Conservation (phyloP, 1,140 invertebrate species). For the Drosophila sulfurigaster region DNA sequence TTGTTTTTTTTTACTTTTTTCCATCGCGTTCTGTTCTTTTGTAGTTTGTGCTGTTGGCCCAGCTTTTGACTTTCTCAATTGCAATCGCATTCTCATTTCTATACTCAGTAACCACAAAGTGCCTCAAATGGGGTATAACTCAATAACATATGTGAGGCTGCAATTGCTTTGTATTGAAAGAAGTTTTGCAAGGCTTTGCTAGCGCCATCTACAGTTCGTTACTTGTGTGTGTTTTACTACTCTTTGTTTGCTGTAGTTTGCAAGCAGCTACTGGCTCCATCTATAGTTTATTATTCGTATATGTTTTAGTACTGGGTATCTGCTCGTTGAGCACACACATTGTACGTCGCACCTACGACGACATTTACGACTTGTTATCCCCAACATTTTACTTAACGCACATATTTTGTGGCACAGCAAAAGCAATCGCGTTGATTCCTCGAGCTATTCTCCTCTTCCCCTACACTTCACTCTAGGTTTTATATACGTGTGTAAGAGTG, state of each 20-base stretch:
- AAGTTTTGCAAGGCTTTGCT: too few relatives aligned
- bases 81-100: constrained; percentile 30
- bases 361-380: constrained; percentile 19
- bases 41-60: constrained; percentile 15
- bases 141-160: background rate
- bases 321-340: background rate
- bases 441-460: background rate
- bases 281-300: background rate
- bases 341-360: background rate
- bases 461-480: background rate
- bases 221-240: too few relatives aligned
- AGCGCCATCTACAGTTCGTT: too few relatives aligned
- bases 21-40: background rate
- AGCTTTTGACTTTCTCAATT: constrained; percentile 45
- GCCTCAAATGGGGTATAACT: background rate
- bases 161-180: too few relatives aligned
- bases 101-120: constrained; percentile 18
- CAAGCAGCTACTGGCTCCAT: background rate
- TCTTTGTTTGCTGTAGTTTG: too few relatives aligned
- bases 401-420: constrained; percentile 30
- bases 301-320: background rate
- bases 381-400: constrained; percentile 34
- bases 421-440: constrained; percentile 21
- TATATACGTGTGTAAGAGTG: too few relatives aligned
- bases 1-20: too few relatives aligned